These are phyloP conservation scores for Acanthochromis polyacanthus DNA, from an alignment of 2,113 vertebrate species.

Conservation along the genomic window DNA sequence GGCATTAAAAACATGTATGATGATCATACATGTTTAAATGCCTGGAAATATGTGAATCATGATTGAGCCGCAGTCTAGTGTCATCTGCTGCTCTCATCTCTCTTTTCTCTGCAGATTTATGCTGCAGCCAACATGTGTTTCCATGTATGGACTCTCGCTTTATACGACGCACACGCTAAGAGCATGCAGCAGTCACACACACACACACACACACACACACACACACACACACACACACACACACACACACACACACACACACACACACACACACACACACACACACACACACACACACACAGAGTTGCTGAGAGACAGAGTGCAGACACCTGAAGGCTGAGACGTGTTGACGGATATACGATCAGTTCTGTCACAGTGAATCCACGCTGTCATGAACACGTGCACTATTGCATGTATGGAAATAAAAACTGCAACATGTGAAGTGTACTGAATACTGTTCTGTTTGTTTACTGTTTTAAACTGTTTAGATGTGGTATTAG, in stretches of 20 bases:
- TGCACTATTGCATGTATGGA: background rate
- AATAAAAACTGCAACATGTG: background rate
- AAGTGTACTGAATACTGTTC: too few relatives aligned
- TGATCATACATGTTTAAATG: background rate
- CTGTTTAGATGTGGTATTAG: too few relatives aligned
- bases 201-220: slow-evolving; percentile 23
- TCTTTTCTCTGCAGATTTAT: slow-evolving; percentile 22
- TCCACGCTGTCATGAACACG: background rate
- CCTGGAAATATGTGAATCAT: slow-evolving; percentile 5
- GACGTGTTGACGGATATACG: slow-evolving; percentile 50
- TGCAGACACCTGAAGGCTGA: slow-evolving; percentile 38
- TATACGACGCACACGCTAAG: slow-evolving; percentile 34
- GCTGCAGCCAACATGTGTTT: slow-evolving; percentile 67
- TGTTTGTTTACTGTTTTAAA: too few relatives aligned
- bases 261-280: slow-evolving; percentile 38
- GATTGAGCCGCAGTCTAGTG: slow-evolving; percentile 1
- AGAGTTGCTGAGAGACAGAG: slow-evolving; percentile 47
- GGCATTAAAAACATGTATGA: too few relatives aligned
- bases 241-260: slow-evolving; percentile 37
- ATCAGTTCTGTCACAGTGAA: slow-evolving; percentile 20
- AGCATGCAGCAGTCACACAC: slow-evolving; percentile 43
- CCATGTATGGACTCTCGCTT: slow-evolving; percentile 24
- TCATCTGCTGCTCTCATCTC: slow-evolving; percentile 22
- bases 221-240: slow-evolving; percentile 26
- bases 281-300: slow-evolving; percentile 22